These are phyloP conservation scores for Chamaedrilus cognettii DNA, from an alignment of 2,888 invertebrate species.

Conservation along the genomic window DNA sequence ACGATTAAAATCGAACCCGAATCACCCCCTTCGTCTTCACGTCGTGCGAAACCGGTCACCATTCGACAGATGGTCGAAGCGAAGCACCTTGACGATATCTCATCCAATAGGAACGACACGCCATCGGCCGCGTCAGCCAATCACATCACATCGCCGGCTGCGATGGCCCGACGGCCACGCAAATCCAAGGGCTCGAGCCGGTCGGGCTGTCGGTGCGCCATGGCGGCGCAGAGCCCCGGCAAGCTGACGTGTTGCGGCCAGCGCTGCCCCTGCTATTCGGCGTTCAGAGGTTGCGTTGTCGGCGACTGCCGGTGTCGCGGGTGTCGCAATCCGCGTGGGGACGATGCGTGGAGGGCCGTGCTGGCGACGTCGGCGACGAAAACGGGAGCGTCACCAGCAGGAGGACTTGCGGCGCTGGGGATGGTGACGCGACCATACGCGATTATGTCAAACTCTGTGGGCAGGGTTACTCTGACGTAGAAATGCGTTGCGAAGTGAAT, in stretches of 20 bases:
- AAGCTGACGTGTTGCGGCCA: constrained; percentile 92
- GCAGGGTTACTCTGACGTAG: no score
- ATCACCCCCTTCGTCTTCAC: neutral
- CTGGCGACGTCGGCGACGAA: no score
- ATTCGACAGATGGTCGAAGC: neutral
- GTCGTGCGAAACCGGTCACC: neutral
- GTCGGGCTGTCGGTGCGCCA: constrained; percentile 85
- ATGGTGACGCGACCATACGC: no score
- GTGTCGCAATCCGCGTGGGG: constrained; percentile 76
- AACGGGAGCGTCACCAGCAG: no score
- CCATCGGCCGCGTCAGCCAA: neutral
- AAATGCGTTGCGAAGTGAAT: no score
- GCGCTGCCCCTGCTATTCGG: constrained; percentile 91
- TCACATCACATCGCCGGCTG: no score
- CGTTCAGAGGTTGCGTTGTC: constrained; percentile 83
- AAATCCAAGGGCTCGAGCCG: constrained; percentile 3
- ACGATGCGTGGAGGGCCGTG: no score
- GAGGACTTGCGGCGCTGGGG: no score
- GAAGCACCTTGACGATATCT: neutral
- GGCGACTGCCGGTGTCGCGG: constrained; percentile 90
- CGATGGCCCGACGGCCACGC: neutral
- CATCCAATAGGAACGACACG: constrained; percentile 1
- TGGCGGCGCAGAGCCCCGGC: constrained; percentile 84
- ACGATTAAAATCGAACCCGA: no score
- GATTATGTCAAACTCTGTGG: no score